A percentile compares a stretch with the other conserved stretches of the same genome.
These are phyloP conservation scores for Bugula neritina DNA, from an alignment of 2,888 invertebrate species.

Conservation along the genomic window DNA sequence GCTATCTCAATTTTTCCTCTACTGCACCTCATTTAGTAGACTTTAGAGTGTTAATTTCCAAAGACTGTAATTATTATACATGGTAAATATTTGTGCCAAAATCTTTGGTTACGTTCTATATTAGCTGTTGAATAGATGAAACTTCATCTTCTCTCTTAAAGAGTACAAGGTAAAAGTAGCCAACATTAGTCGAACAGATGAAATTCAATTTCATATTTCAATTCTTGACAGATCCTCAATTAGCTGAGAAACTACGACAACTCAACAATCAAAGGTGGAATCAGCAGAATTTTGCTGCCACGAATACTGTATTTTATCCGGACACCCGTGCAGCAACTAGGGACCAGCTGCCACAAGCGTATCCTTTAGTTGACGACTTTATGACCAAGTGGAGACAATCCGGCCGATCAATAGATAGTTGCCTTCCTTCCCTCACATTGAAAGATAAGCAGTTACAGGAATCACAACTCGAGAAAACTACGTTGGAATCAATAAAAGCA, in stretches of 20 bases:
- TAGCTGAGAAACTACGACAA: neutral
- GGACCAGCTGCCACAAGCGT: neutral
- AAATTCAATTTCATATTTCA: too few species aligned
- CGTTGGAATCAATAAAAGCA: neutral
- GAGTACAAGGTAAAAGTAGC: too few species aligned
- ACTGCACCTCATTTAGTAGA: too few species aligned
- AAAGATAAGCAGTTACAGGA: neutral
- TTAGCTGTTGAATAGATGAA: too few species aligned
- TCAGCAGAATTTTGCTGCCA: neutral
- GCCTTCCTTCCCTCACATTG: neutral
- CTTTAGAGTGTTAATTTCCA: too few species aligned
- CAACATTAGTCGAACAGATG: too few species aligned
- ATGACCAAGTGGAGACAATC: neutral
- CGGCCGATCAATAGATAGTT: neutral
- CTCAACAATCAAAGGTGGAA: neutral
- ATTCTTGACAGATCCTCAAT: neutral
- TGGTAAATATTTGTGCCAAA: too few species aligned
- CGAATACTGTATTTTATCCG: neutral
- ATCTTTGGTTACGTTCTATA: too few species aligned
- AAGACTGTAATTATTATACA: too few species aligned
- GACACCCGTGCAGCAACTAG: neutral
- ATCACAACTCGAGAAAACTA: neutral
- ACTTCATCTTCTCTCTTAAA: too few species aligned
- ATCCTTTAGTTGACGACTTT: neutral
- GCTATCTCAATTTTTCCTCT: too few species aligned